These are phyloP conservation scores for Lordiphosa andalusiaca DNA, from an alignment of 2,888 invertebrate genomes.

Conservation along the genomic window DNA sequence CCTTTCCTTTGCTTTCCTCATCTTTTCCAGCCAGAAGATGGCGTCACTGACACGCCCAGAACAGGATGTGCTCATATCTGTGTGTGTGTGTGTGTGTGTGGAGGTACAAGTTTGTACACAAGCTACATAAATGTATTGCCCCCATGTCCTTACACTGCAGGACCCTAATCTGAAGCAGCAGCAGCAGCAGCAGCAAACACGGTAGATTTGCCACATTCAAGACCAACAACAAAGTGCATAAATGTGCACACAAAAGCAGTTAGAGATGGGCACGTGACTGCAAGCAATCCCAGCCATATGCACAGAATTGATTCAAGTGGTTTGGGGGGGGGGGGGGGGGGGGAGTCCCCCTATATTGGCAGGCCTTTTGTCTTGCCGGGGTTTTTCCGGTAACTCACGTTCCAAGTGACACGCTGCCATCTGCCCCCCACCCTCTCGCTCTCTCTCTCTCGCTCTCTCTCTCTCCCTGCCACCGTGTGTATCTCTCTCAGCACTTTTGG, in stretches of 20 bases:
- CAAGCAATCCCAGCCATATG: background rate
- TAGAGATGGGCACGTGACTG: background rate
- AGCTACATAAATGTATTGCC: constrained; percentile 8
- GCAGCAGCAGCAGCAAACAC: constrained; percentile 44
- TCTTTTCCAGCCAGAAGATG: too few species aligned
- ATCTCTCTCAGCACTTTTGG: constrained; percentile 51
- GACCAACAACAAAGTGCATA: constrained; percentile 58
- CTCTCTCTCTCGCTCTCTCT: too few species aligned
- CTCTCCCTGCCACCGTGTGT: too few species aligned
- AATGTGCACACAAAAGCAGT: constrained; percentile 47
- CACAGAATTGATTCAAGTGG: background rate
- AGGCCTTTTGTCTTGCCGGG: too few species aligned
- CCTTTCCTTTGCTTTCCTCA: too few species aligned
- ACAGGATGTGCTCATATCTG: too few species aligned
- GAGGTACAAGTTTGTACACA: too few species aligned
- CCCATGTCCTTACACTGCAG: constrained; percentile 1
- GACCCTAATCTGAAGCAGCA: constrained; percentile 4
- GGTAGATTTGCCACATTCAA: constrained; percentile 50
- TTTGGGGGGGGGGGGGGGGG: background rate
- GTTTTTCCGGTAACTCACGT: background rate
- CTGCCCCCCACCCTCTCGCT: too few species aligned
- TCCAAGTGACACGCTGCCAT: constrained; percentile 2
- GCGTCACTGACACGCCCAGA: too few species aligned
- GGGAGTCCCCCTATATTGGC: too few species aligned
- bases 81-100: too few species aligned